Evolutionary conservation across 2,113 vertebrate genomes (phyloP).

Genomic region (Grammatotria lemairii): DNA sequence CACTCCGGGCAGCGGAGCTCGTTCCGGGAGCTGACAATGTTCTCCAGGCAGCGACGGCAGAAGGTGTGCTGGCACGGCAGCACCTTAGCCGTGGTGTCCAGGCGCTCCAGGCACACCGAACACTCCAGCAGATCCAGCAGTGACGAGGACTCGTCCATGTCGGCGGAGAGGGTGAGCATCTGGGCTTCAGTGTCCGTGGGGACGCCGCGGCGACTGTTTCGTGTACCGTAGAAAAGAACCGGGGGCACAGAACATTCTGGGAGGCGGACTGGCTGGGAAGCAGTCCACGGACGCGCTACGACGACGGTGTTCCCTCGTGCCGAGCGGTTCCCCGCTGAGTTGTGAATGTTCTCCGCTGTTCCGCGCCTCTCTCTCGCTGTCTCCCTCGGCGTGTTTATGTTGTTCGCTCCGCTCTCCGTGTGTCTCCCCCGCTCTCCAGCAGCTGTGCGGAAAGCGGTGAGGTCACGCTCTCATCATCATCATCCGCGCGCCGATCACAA

Average conservation of each 20-base stretch:
- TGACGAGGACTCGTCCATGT: slow-evolving; percentile 94
- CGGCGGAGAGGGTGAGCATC: slow-evolving; percentile 61
- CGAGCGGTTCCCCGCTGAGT: neutral
- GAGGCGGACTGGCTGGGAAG: slow-evolving; percentile 1
- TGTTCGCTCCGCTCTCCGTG: neutral
- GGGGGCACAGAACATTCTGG: slow-evolving; percentile 53
- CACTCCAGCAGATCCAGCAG: slow-evolving; percentile 92
- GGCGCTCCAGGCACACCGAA: slow-evolving; percentile 90
- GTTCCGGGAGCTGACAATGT: slow-evolving; percentile 88
- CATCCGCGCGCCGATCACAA: slow-evolving; percentile 41
- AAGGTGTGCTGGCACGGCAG: slow-evolving; percentile 96
- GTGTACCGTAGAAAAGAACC: slow-evolving; percentile 26
- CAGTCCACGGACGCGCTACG: slow-evolving; percentile 19
- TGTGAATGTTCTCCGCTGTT: neutral
- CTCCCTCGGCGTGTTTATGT: slow-evolving; percentile 15
- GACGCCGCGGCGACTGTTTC: slow-evolving; percentile 37
- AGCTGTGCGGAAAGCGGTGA: slow-evolving; percentile 70
- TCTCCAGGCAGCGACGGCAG: slow-evolving; percentile 93
- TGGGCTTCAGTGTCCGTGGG: slow-evolving; percentile 56
- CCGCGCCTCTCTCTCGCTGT: neutral
- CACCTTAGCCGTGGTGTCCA: slow-evolving; percentile 91
- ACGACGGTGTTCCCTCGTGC: slow-evolving; percentile 5
- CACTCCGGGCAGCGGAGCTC: slow-evolving; percentile 95
- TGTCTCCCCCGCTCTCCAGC: slow-evolving; percentile 30
- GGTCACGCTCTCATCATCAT: slow-evolving; percentile 70